These are phyloP conservation scores for Callipepla californica DNA, from an alignment of 2,113 vertebrate genomes.

Conservation along the genomic window DNA sequence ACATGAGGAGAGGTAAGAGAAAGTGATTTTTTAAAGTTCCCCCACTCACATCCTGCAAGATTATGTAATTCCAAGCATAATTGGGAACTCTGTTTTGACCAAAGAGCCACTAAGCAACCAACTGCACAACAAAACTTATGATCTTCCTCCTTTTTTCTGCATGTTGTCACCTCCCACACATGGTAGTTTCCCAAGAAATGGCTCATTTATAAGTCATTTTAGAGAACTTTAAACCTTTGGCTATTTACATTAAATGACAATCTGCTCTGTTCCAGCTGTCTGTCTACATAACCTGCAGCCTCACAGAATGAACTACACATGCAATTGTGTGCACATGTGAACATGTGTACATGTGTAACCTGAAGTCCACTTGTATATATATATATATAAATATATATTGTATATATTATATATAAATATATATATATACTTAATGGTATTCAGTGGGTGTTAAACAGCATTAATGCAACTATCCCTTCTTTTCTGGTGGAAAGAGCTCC, in stretches of 20 bases:
- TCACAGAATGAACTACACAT: background rate
- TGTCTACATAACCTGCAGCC: background rate
- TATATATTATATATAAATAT: background rate
- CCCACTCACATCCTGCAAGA: background rate
- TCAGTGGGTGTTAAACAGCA: background rate
- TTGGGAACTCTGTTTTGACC: background rate
- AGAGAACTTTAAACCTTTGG: background rate
- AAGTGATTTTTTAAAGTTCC: background rate
- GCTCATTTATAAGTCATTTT: background rate
- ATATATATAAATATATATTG: no score
- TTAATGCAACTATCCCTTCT: background rate
- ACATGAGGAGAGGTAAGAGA: background rate
- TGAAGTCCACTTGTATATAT: background rate
- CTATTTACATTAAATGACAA: background rate
- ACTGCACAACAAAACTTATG: background rate
- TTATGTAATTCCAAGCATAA: background rate
- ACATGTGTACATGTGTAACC: background rate
- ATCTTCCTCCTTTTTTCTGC: background rate
- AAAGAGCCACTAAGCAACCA: background rate
- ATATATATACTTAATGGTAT: background rate
- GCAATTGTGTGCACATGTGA: background rate
- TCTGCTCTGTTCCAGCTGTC: background rate
- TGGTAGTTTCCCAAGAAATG: background rate
- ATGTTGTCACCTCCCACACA: background rate
- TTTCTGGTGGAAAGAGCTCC: background rate